phyloP scores from a whole-genome alignment of 2,113 vertebrate genomes.

The Cichladusa arquata region DNA sequence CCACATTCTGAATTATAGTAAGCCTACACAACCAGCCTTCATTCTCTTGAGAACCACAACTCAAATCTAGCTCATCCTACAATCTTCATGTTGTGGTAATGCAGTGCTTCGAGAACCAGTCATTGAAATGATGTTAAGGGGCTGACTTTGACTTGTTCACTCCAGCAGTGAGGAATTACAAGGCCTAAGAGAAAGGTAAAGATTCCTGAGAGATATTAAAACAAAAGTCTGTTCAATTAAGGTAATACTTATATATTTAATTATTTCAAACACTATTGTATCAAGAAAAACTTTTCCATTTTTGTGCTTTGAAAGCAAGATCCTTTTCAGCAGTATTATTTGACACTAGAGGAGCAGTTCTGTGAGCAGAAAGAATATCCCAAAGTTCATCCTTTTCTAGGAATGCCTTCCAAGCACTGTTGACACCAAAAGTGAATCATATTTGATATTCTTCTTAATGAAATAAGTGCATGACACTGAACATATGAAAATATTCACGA shows the following conservation, averaged over 20 bases:
- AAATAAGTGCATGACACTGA: neutral
- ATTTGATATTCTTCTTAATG: neutral
- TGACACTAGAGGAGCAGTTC: neutral
- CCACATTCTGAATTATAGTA: neutral
- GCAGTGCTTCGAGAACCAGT: neutral
- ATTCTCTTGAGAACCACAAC: neutral
- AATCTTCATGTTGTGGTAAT: neutral
- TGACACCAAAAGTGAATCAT: neutral
- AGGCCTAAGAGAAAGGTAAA: neutral
- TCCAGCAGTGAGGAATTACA: neutral
- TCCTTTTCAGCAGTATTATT: neutral
- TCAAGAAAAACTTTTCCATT: neutral
- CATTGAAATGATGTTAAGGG: neutral
- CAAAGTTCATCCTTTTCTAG: neutral
- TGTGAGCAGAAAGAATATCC: neutral
- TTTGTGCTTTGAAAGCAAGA: neutral
- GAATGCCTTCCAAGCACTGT: neutral
- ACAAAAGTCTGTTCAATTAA: neutral
- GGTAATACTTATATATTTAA: neutral
- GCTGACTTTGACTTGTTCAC: neutral
- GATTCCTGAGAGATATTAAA: neutral
- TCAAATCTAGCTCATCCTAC: neutral
- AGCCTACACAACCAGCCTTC: neutral
- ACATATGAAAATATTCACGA: neutral
- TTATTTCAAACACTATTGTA: neutral